phyloP scores from a whole-genome alignment of 2,113 vertebrate genomes.

The Scopus umbretta region DNA sequence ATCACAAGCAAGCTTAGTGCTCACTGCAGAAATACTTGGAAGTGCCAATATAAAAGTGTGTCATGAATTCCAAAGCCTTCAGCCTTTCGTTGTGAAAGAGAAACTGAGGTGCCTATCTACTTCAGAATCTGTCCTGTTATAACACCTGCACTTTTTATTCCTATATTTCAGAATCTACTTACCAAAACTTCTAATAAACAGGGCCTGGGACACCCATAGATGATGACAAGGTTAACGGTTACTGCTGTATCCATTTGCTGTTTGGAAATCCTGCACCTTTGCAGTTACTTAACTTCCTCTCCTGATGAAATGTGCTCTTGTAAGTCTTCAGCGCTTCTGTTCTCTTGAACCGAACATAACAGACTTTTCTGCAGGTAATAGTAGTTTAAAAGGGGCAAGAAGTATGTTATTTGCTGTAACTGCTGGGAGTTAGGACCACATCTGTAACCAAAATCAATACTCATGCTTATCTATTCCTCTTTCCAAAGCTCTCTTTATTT shows the following conservation, averaged over 20 bases:
- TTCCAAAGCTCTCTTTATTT: conserved; percentile 28
- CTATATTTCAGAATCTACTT: background rate
- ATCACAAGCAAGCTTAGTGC: background rate
- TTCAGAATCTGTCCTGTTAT: background rate
- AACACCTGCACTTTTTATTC: background rate
- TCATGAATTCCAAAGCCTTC: background rate
- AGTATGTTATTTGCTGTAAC: background rate
- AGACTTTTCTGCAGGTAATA: background rate
- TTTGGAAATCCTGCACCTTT: background rate
- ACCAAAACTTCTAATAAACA: background rate
- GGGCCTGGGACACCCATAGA: too few species aligned
- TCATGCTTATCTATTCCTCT: conserved; percentile 13
- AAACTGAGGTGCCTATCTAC: background rate
- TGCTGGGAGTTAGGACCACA: background rate
- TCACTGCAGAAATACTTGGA: background rate
- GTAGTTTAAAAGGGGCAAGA: background rate
- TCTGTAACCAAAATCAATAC: background rate
- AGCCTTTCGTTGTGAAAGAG: background rate
- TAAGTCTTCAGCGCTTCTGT: background rate
- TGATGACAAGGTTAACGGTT: background rate
- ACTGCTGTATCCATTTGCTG: background rate
- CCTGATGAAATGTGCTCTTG: background rate
- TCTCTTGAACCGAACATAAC: background rate
- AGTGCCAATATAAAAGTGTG: background rate
- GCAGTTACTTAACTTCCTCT: background rate